Evolutionary conservation across 1,140 invertebrate genomes (phyloP), one percentile per base, ranked within the genome.

Genomic region (Bursaphelenchus mucronatus): DNA sequence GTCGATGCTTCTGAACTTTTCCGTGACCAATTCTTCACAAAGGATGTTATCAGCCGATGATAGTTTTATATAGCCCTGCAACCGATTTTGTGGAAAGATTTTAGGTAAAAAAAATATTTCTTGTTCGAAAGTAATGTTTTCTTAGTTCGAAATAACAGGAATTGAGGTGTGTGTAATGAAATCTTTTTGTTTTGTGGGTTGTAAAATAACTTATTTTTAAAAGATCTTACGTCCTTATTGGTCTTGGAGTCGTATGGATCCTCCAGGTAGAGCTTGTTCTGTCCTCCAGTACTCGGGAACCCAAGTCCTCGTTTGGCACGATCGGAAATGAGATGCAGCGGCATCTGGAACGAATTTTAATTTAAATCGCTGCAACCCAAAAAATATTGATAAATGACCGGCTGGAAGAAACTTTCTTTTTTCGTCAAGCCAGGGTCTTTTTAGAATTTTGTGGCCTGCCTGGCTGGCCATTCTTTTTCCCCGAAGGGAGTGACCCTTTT

Each of bases 31-130:
- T 45, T 72, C 70, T 21, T 53, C 30, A 17, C 50, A 58, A 8
- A 72, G 45, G n/a, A 71, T 47, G 52, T 63, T 72, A 41, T 72
- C 70, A 8, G 70, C 70, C 13, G 64, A 73, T 6, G 64, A 69
- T n/a, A 72, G 50, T 17, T 71, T 71, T 13, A 72, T 69, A 55
- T 74, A 69, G 8, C 70, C 70, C 71, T 72, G 39, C 5, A 66
- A 56, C 44, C 44, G 43, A 21, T 62, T 11, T n/a, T 10, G 2
- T 50, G 47, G n/a, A 15, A n/a, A 15, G n/a, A n/a, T 50, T n/a
- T 50, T n/a, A 19, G 17, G n/a, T 19, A 50, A n/a, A 2, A 50
- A 50, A 19, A n/a, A n/a, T n/a, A n/a, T n/a, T n/a, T n/a, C n/a
- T n/a, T n/a, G n/a, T n/a, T n/a, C n/a, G n/a, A n/a, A n/a, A n/a